phyloP scores from a whole-genome alignment of 2,888 invertebrate genomes.

The Drosophila affinis region DNA sequence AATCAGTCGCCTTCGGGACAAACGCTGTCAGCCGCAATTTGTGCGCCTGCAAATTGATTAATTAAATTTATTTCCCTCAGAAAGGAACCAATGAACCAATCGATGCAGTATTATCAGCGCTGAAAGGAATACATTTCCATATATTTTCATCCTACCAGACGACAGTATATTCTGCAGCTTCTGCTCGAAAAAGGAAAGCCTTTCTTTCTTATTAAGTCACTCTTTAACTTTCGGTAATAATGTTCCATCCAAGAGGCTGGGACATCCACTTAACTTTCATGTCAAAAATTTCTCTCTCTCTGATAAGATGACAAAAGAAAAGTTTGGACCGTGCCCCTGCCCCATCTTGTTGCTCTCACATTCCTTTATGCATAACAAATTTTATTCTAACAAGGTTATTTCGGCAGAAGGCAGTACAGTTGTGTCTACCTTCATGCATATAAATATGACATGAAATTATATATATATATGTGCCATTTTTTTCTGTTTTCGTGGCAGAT shows the following conservation, averaged over 20 bases:
- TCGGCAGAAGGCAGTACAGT: constrained; percentile 7
- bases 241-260: not conserved
- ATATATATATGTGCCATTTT: constrained; percentile 16
- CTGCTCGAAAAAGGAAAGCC: not conserved
- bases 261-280: constrained; percentile 30
- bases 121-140: not conserved
- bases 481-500: constrained; percentile 7
- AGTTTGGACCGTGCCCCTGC: constrained; percentile 26
- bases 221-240: not conserved
- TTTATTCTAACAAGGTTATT: constrained; percentile 41
- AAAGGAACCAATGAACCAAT: not conserved
- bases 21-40: constrained; percentile 56
- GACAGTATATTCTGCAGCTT: too few species aligned
- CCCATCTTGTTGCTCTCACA: constrained; percentile 9
- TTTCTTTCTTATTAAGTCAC: not conserved
- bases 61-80: constrained; percentile 43
- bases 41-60: constrained; percentile 46
- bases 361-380: constrained; percentile 66
- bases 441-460: constrained; percentile 42
- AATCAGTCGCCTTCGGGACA: constrained; percentile 45
- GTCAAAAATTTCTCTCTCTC: constrained; percentile 38
- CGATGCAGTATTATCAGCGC: not conserved
- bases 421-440: constrained; percentile 44
- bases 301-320: constrained; percentile 44
- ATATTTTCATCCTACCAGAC: too few species aligned